Evolutionary conservation across 2,888 invertebrate species (phyloP), one percentile per base, ranked within the genome.

Genomic region (Panzeria rudis): DNA sequence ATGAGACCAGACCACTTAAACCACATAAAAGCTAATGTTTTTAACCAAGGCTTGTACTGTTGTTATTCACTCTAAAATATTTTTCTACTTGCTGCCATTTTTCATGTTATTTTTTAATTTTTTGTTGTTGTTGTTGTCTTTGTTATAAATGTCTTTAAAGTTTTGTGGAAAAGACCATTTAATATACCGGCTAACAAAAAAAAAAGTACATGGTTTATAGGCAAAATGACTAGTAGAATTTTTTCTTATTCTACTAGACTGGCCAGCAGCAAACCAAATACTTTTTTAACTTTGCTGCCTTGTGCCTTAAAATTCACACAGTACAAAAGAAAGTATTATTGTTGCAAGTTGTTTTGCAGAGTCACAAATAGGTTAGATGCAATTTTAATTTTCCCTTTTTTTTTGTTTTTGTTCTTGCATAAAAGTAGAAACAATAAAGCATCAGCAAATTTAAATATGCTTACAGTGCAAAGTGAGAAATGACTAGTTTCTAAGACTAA

Each of bases 1-100:
- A 84, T 84, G 77, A 81, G 84, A 81, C 72, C 81, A 84, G 84
- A 84, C 84, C 77, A 81, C 81, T 84, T 81, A 77, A 77, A 54
- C 84, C 84, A 75, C 81, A 84, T 62, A 61, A 72, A 81, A 62
- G 81, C 81, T 77, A 84, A 84, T 84, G 77, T 38, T 54, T 61
- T 47, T 73, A 61, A 44, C 82, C 56, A 29, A 32, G 56, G 20
- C 59, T 64, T 69, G 56, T 41, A n/a, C 47, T 50, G 15, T 13
- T 62, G 15, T 23, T 62, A 20, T 61, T 9, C 35, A 20, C 20
- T 61, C 38, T 44, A 69, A n/a, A 73, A 73, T 78, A 69, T 75
- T 56, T 71, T 64, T 38, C 41, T 47, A 50, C 50, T 77, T 50
- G 44, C 50, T 73, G 61, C 29, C 35, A 64, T 66, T 61, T 38